Conservation (phyloP, 2,797 vertebrate genomes). For the Gorsachius magnificus region DNA sequence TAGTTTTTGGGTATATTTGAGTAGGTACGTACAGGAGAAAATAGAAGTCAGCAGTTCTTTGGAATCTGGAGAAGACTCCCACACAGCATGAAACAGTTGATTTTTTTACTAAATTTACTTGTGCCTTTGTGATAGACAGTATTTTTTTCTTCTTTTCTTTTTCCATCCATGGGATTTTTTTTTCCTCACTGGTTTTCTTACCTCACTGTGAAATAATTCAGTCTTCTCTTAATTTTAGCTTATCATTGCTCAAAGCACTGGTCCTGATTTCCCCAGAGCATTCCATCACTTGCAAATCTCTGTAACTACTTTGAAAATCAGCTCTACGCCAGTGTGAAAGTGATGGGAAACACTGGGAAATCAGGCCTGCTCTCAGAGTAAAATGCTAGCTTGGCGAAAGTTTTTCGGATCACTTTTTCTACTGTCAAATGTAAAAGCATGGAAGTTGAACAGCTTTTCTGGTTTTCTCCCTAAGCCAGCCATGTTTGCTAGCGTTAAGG, state of each 20-base stretch:
- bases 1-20: background rate
- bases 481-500: background rate
- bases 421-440: background rate
- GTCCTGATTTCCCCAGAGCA: background rate
- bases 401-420: background rate
- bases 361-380: background rate
- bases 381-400: background rate
- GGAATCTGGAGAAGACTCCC: background rate
- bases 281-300: background rate
- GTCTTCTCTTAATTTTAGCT: background rate
- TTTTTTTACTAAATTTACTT: background rate
- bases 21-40: fast-evolving
- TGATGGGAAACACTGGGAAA: background rate
- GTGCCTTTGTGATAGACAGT: background rate
- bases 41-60: background rate
- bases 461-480: background rate
- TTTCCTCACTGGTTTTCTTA: background rate
- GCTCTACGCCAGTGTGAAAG: background rate
- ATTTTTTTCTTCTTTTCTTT: background rate
- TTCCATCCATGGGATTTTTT: background rate
- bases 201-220: background rate
- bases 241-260: background rate
- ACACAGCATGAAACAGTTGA: background rate
- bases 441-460: background rate
- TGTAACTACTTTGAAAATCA: conserved; percentile 9